phyloP scores from a whole-genome alignment of 2,113 vertebrate species.

The Macaca nemestrina region DNA sequence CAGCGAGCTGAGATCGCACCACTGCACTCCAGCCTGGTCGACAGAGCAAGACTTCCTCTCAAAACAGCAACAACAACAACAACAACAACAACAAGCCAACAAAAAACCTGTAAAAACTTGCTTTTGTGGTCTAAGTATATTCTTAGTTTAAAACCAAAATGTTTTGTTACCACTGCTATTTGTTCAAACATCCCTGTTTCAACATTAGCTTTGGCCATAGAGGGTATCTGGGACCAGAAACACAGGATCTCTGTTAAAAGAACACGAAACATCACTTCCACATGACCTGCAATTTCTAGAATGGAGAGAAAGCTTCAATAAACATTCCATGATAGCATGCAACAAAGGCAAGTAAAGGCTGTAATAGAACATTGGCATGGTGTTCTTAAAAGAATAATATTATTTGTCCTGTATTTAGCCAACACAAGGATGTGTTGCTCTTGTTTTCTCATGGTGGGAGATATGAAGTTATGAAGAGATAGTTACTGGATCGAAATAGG shows the following conservation, averaged over 20 bases:
- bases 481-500: background rate
- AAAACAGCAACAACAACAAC: too few species aligned
- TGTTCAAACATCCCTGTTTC: constrained; percentile 41
- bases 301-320: background rate
- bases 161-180: background rate
- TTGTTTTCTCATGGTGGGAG: background rate
- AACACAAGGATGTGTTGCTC: background rate
- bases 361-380: background rate
- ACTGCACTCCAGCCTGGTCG: too few species aligned
- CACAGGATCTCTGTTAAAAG: background rate
- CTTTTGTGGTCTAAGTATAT: background rate
- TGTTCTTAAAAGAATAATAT: background rate
- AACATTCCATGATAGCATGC: background rate
- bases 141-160: background rate
- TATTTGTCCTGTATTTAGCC: background rate
- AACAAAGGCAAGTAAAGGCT: background rate
- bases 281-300: background rate
- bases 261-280: background rate
- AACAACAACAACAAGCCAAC: too few species aligned
- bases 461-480: background rate
- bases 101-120: background rate
- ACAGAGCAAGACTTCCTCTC: too few species aligned
- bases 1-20: too few species aligned
- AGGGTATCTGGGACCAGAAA: background rate
- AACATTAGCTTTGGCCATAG: background rate